Evolutionary conservation across 2,888 invertebrate species (phyloP).

Genomic region (Megamerina dolium): DNA sequence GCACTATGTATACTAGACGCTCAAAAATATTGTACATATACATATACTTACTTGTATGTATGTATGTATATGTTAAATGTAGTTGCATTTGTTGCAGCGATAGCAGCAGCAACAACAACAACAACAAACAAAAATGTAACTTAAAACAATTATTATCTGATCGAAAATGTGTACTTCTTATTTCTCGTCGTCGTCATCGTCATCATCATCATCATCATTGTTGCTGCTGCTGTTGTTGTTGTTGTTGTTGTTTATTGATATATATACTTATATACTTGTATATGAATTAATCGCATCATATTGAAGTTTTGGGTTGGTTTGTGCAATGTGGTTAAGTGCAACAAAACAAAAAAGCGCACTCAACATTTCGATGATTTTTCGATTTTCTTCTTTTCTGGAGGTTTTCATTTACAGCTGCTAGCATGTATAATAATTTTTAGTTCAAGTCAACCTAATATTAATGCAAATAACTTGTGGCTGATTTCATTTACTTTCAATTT

Average conservation of each 20-base stretch:
- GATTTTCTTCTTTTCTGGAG: neutral
- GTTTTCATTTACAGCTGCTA: constrained; percentile 25
- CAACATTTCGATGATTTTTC: neutral
- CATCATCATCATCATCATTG: too few species aligned
- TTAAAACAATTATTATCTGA: constrained; percentile 31
- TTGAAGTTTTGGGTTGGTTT: neutral
- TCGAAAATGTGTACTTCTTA: constrained; percentile 16
- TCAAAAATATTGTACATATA: neutral
- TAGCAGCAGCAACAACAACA: too few species aligned
- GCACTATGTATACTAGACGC: too few species aligned
- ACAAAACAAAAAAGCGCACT: too few species aligned
- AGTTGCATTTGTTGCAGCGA: too few species aligned
- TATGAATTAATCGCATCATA: neutral
- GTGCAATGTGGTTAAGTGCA: too few species aligned
- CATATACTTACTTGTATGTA: neutral
- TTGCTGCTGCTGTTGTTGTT: neutral
- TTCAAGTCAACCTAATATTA: constrained; percentile 33
- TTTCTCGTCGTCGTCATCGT: too few species aligned
- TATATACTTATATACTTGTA: neutral
- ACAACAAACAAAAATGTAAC: constrained; percentile 23
- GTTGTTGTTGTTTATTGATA: neutral
- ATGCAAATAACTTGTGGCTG: constrained; percentile 36
- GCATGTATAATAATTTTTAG: constrained; percentile 38
- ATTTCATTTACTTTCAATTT: constrained; percentile 4
- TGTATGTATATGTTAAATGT: neutral